Conservation (phyloP, 1,140 invertebrate genomes). For the Zaprionus camerounensis region DNA sequence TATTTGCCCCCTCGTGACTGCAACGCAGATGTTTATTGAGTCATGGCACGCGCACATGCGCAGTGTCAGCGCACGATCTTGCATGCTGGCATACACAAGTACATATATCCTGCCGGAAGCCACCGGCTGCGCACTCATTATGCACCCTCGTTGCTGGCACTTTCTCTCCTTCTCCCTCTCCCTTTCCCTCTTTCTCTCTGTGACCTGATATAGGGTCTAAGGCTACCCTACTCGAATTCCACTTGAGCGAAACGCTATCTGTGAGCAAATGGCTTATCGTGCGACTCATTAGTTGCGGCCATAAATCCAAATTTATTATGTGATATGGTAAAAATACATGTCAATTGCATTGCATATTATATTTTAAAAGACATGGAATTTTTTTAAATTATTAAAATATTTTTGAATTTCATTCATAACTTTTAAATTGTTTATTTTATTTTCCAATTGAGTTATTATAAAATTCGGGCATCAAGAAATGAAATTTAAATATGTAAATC, state of each 20-base stretch:
- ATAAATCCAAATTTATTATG: constrained; percentile 48
- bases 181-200: constrained; percentile 2
- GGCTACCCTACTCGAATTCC: constrained; percentile 7
- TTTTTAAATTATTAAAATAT: background rate
- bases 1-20: constrained; percentile 24
- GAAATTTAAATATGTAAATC: too few species aligned
- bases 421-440: too few species aligned
- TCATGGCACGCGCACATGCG: constrained; percentile 69
- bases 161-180: constrained; percentile 1
- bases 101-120: constrained; percentile 59
- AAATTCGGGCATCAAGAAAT: too few species aligned
- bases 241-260: constrained; percentile 35
- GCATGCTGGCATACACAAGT: background rate
- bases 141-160: constrained; percentile 18
- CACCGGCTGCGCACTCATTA: constrained; percentile 24
- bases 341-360: background rate
- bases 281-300: constrained; percentile 53
- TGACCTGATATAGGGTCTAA: constrained; percentile 32
- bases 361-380: background rate
- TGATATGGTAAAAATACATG: background rate
- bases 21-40: constrained; percentile 48
- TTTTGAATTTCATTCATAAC: background rate
- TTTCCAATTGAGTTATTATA: too few species aligned
- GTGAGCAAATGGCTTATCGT: constrained; percentile 32
- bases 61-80: constrained; percentile 41